Evolutionary conservation across 2,888 invertebrate species (phyloP).

Genomic region (Desoria tigrina): DNA sequence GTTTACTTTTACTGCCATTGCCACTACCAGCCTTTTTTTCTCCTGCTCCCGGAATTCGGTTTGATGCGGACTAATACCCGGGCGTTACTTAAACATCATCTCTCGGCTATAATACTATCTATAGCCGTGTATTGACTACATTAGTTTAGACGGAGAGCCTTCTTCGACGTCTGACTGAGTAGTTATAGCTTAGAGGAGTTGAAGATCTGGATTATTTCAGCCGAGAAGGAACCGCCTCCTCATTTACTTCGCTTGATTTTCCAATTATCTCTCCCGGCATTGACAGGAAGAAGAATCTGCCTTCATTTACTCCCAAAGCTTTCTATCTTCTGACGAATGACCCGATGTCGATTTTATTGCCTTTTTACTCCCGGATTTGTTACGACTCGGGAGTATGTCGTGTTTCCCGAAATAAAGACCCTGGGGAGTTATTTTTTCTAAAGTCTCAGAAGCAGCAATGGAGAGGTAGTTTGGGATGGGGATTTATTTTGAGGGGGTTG

Average conservation of each 20-base stretch:
- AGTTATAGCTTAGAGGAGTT: neutral
- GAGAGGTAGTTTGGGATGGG: no score
- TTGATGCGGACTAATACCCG: neutral
- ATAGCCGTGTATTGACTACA: no score
- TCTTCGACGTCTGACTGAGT: neutral
- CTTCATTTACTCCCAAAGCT: neutral
- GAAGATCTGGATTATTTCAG: constrained; percentile 11
- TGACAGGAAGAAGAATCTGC: constrained; percentile 25
- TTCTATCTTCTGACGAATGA: constrained; percentile 15
- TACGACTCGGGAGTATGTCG: neutral
- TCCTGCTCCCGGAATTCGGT: neutral
- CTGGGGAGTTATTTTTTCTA: no score
- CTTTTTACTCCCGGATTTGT: constrained; percentile 12
- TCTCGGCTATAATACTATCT: no score
- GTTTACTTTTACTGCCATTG: constrained; percentile 26
- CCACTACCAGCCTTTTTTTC: neutral
- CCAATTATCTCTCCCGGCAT: constrained; percentile 25
- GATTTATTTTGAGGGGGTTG: neutral
- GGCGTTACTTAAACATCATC: neutral
- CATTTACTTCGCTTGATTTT: constrained; percentile 25
- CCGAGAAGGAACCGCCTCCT: constrained; percentile 16
- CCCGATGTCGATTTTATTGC: constrained; percentile 8
- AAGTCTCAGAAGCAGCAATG: no score
- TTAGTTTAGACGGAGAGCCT: neutral
- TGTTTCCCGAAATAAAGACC: no score